Base-by-base conservation (phyloP, 2,797 vertebrate genomes). In the Chromis chromis region DNA sequence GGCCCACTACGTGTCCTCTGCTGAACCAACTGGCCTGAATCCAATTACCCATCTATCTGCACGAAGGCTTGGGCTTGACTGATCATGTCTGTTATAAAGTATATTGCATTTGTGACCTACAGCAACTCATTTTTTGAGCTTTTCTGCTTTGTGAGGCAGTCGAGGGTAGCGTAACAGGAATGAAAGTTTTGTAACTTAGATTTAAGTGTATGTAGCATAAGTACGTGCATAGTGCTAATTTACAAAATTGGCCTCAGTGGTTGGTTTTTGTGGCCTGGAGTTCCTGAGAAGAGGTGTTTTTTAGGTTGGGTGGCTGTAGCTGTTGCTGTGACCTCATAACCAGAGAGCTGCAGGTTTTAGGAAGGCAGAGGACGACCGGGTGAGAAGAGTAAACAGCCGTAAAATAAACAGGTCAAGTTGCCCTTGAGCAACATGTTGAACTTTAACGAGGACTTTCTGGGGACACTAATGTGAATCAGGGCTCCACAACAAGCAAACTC, bases 381-480 rank as follows among this genome's bases (percentile, higher is more conserved):
- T 1, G 40, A 60, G 50, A 42, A 65, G 31, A 76, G 70, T 68
- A 81, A 79, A 74, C 52, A 70, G 16, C 46, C n/a, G 12, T 57
- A 48, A 69, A 71, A 73, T 63, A 76, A 87, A 79, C 62, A 9
- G 64, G 69, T 74, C 61, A 65, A 42, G 64, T 36, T 73, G 70
- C 64, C 53, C 83, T 77, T 76, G 46, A 78, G 71, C 39, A 60
- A 84, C 44, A 31, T 2, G 13, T 50, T 57, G 55, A 82, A 60
- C 62, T 84, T 54, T 3, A 65, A 57, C 49, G 59, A 64, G 14
- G 55, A 64, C 50, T 55, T 4, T 9, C 31, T 52, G 2, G 25
- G 22, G 27, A 21, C 46, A 1, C 44, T 16, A 58, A 52, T 4
- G 19, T 33, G 48, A 67, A 52, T 12, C 56, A 56, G 4, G 19